These are phyloP conservation scores for Ephialtes manifestator DNA, from an alignment of 2,888 invertebrate genomes.

Conservation along the genomic window DNA sequence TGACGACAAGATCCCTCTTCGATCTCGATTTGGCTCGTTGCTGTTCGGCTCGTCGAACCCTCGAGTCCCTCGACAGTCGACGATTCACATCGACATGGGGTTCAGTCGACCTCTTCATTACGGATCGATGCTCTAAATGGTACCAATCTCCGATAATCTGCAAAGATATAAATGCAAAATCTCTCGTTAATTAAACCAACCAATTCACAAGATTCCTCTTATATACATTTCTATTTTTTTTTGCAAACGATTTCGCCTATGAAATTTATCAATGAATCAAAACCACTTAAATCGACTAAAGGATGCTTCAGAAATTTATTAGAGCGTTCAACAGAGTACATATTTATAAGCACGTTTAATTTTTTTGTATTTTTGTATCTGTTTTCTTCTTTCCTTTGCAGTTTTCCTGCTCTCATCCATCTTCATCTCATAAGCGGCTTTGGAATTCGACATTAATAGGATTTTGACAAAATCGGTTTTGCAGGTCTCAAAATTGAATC, in stretches of 20 bases:
- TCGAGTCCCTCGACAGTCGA: slow-evolving; percentile 90
- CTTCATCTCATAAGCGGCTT: too few species aligned
- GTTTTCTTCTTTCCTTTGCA: slow-evolving; percentile 22
- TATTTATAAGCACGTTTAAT: neutral
- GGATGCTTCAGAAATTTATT: slow-evolving; percentile 18
- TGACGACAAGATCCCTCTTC: slow-evolving; percentile 91
- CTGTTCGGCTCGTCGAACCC: slow-evolving; percentile 94
- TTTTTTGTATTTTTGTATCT: slow-evolving; percentile 40
- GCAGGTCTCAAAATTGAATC: too few species aligned
- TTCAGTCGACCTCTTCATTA: slow-evolving; percentile 92
- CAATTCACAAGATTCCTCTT: neutral
- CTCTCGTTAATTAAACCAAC: slow-evolving; percentile 27
- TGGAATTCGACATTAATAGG: too few species aligned
- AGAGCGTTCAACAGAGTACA: slow-evolving; percentile 13
- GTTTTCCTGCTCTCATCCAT: slow-evolving; percentile 65
- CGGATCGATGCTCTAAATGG: slow-evolving; percentile 93
- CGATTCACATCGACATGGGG: slow-evolving; percentile 91
- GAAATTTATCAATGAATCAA: neutral
- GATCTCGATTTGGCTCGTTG: slow-evolving; percentile 92
- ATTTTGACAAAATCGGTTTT: too few species aligned
- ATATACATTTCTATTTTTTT: neutral
- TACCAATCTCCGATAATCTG: slow-evolving; percentile 96
- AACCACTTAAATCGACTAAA: neutral
- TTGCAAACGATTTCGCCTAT: neutral
- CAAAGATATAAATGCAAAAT: slow-evolving; percentile 78